Evolutionary conservation across 2,113 vertebrate species (phyloP).

Genomic region (Recurvirostra avosetta): DNA sequence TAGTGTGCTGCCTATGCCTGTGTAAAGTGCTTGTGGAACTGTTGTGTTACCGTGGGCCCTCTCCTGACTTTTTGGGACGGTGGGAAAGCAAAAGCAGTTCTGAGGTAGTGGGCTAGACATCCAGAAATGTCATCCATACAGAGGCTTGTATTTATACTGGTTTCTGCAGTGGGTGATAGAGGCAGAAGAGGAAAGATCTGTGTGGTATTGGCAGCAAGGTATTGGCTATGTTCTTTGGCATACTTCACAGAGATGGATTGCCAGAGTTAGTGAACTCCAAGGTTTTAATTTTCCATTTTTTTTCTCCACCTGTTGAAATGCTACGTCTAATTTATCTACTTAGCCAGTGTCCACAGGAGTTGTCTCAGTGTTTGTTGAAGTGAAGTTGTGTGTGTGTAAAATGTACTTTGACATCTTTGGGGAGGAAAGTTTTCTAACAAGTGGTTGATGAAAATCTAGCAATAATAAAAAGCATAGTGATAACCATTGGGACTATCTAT

Average conservation of each 20-base stretch:
- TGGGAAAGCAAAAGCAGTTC: not conserved
- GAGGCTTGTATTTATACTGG: not conserved
- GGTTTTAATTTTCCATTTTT: not conserved
- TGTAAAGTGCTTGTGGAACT: not conserved
- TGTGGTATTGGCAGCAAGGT: not conserved
- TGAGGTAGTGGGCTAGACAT: not conserved
- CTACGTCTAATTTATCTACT: not conserved
- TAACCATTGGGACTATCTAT: not conserved
- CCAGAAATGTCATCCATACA: not conserved
- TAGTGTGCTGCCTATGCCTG: not conserved
- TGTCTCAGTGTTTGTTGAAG: not conserved
- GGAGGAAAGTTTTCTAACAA: not conserved
- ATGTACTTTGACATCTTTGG: not conserved
- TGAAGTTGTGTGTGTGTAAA: not conserved
- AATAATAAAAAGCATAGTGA: not conserved
- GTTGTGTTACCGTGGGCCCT: rapidly evolving
- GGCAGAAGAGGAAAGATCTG: not conserved
- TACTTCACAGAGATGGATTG: not conserved
- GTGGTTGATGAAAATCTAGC: not conserved
- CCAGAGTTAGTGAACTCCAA: not conserved
- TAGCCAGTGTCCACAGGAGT: not conserved
- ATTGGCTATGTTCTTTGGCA: not conserved
- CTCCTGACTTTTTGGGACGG: not conserved
- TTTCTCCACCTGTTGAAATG: not conserved
- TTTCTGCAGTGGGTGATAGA: not conserved